A percentile compares a stretch with the other conserved stretches of the same genome.
Evolutionary conservation across 2,888 invertebrate species (phyloP).

Genomic region (Drosophila recens): DNA sequence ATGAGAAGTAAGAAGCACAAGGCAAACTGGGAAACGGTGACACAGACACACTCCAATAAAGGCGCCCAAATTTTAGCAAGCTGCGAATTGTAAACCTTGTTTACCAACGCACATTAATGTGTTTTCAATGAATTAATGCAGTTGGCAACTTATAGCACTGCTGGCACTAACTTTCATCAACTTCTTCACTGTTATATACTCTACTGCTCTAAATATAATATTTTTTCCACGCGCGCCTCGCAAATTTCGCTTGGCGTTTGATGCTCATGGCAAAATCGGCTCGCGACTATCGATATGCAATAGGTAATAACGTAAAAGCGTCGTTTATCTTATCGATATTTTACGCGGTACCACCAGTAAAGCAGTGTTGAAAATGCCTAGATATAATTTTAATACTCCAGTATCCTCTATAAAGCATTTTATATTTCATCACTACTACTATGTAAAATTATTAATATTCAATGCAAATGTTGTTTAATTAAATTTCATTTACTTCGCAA

Average conservation of each 20-base stretch:
- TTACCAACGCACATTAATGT: slow-evolving; percentile 30
- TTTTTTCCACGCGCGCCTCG: slow-evolving; percentile 73
- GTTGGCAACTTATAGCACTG: slow-evolving; percentile 19
- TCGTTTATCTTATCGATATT: slow-evolving; percentile 41
- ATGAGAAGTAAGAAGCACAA: slow-evolving; percentile 27
- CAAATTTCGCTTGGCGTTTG: slow-evolving; percentile 62
- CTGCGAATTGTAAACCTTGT: slow-evolving; percentile 32
- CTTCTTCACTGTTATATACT: slow-evolving; percentile 25
- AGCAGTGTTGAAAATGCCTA: slow-evolving; percentile 27
- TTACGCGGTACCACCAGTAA: slow-evolving; percentile 40
- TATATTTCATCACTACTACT: background rate
- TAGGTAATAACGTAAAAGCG: slow-evolving; percentile 37
- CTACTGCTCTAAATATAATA: slow-evolving; percentile 36
- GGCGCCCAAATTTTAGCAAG: slow-evolving; percentile 69
- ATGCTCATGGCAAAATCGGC: slow-evolving; percentile 47
- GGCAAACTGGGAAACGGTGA: slow-evolving; percentile 27
- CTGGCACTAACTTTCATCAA: slow-evolving; percentile 24
- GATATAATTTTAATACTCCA: background rate
- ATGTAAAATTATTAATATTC: background rate
- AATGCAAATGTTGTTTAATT: background rate
- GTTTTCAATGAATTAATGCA: slow-evolving; percentile 16
- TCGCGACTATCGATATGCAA: slow-evolving; percentile 43
- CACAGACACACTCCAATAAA: slow-evolving; percentile 44
- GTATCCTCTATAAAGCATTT: background rate
- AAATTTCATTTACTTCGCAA: background rate